phyloP scores from a whole-genome alignment of 2,113 vertebrate genomes.

The Mixornis gularis region DNA sequence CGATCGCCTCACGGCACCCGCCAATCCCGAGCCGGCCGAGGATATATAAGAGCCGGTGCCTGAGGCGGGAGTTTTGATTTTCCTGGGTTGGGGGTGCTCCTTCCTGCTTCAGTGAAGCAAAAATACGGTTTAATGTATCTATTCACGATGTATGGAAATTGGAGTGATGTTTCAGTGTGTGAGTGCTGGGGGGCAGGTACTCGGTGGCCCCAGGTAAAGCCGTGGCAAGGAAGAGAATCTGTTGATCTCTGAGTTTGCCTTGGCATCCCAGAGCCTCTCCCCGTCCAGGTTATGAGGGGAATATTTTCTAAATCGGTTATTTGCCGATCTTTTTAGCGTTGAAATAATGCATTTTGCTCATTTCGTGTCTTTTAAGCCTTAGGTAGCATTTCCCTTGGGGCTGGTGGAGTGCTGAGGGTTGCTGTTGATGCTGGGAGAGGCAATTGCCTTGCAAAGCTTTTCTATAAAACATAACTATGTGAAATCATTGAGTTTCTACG shows the following conservation, averaged over 20 bases:
- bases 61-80: accelerated
- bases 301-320: not conserved
- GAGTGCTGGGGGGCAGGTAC: no score
- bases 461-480: no score
- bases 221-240: not conserved
- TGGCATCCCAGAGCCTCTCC: not conserved
- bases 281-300: not conserved
- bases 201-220: not conserved
- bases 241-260: not conserved
- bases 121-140: not conserved
- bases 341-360: not conserved
- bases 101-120: accelerated
- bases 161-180: not conserved
- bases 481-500: accelerated
- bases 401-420: not conserved
- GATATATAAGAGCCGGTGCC: accelerated
- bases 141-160: not conserved
- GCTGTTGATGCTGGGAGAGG: not conserved
- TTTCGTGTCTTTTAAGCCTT: not conserved
- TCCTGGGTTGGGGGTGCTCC: accelerated
- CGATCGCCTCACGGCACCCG: not conserved
- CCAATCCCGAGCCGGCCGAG: not conserved
- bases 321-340: no score
- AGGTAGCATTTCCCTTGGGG: not conserved
- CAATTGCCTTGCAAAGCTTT: not conserved